phyloP scores from a whole-genome alignment of 2,888 invertebrate genomes.

The Luffia ferchaultella region DNA sequence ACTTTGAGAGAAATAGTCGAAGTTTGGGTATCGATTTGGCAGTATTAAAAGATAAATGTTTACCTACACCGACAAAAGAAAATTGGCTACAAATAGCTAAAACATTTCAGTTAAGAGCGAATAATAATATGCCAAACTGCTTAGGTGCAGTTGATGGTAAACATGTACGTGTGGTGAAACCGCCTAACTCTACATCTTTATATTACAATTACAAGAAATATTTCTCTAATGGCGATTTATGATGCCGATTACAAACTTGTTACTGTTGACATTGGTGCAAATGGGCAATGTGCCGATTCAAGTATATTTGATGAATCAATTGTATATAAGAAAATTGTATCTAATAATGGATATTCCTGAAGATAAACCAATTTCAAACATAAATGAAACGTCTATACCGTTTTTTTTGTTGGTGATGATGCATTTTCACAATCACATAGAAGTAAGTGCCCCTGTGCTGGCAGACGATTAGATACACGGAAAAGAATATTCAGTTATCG shows the following conservation, averaged over 20 bases:
- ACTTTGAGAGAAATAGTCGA: neutral
- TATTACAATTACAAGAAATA: constrained; percentile 13
- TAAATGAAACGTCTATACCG: neutral
- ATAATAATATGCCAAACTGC: constrained; percentile 5
- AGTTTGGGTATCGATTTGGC: neutral
- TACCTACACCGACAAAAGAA: neutral
- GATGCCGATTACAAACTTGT: constrained; percentile 14
- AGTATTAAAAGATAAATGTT: neutral
- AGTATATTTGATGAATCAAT: neutral
- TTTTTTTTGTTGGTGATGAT: neutral
- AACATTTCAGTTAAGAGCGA: constrained; percentile 5
- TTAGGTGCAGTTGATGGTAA: constrained; percentile 9
- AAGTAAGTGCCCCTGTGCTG: neutral
- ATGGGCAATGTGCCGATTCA: constrained; percentile 7
- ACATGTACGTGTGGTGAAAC: constrained; percentile 2
- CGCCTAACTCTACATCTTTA: constrained; percentile 8
- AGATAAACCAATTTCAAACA: neutral
- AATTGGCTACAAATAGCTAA: constrained; percentile 7
- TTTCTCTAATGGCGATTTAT: constrained; percentile 13
- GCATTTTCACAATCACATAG: neutral
- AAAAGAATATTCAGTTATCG: constrained; percentile 13
- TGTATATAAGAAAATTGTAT: neutral
- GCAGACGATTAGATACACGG: neutral
- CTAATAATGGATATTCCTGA: neutral
- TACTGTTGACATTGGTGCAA: constrained; percentile 11